Base-by-base conservation (phyloP, 2,113 vertebrate species). In the Seriola dumerili region DNA sequence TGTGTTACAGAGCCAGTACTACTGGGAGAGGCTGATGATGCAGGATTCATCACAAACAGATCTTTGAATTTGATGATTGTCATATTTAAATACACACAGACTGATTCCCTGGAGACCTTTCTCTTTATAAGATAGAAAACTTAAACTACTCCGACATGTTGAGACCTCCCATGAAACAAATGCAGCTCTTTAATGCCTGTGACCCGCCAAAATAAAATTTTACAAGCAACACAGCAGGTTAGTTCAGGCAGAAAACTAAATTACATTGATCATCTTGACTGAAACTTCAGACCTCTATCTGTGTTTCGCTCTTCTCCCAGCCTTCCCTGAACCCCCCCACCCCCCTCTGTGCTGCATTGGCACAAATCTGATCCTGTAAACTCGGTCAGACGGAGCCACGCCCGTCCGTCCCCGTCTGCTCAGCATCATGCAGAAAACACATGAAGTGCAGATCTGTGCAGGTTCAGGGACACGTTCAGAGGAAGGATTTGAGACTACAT, bases 291-390 rank as follows among this genome's bases (percentile, higher is more conserved):
- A 25, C 29, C 29, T 29, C 0, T 29, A 29, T 29, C 29, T 29
- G 29, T 29, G 29, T 29, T 29, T 29, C 29, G 2, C 29, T 29
- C 29, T 29, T 29, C 29, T 29, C 32, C 48, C 40, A 32, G 4
- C 23, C 12, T 19, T 46, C 25, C 21, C 55, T 11, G 40, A 36
- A 5, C 55, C 11, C 12, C 52, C 54, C n/a, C 32, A 19, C 42
- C 25, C 34, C 62, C 23, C 11, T 42, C 71, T 32, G 38, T 80
- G 84, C 83, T 85, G 90, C 88, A 91, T 67, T 81, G 88, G 70
- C 81, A 76, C 85, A 84, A 82, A 85, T 54, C 69, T 69, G 69
- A 80, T 77, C 52, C 84, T 72, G 75, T 61, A 66, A 36, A 29
- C 29, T 29, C 29, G 29, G 29, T 29, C 29, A 29, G 29, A 29